A percentile compares a stretch with the other conserved stretches of the same genome.
These are phyloP conservation scores for Norana najaformis DNA, from an alignment of 2,888 invertebrate species.

Conservation along the genomic window DNA sequence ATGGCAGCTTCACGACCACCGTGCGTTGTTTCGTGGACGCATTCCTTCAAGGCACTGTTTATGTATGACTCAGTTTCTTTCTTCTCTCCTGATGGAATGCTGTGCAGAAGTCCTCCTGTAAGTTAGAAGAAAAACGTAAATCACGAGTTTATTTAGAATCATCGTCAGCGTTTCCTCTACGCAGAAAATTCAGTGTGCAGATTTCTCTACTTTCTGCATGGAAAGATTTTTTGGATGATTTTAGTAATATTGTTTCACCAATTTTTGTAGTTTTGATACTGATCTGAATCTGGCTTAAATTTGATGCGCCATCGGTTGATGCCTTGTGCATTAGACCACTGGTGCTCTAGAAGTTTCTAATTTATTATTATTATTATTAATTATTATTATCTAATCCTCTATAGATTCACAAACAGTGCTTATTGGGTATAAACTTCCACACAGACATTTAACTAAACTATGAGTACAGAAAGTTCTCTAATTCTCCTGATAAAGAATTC, in stretches of 20 bases:
- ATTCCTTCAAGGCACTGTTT: slow-evolving; percentile 19
- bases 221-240: no score
- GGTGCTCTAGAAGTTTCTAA: no score
- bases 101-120: slow-evolving; percentile 19
- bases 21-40: neutral
- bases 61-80: neutral
- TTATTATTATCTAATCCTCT: neutral
- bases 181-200: neutral
- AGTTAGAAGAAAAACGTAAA: neutral
- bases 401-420: neutral
- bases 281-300: no score
- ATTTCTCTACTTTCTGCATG: neutral
- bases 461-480: neutral
- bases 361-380: no score
- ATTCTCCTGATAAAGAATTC: slow-evolving; percentile 1
- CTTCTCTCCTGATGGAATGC: slow-evolving; percentile 8
- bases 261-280: no score
- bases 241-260: no score
- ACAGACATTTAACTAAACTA: neutral
- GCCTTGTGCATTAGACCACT: no score
- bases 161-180: neutral
- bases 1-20: neutral
- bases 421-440: neutral
- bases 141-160: neutral
- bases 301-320: no score